Evolutionary conservation across 2,797 vertebrate species (phyloP), one percentile per base, ranked within the genome.

Genomic region (Mastacembelus armatus): DNA sequence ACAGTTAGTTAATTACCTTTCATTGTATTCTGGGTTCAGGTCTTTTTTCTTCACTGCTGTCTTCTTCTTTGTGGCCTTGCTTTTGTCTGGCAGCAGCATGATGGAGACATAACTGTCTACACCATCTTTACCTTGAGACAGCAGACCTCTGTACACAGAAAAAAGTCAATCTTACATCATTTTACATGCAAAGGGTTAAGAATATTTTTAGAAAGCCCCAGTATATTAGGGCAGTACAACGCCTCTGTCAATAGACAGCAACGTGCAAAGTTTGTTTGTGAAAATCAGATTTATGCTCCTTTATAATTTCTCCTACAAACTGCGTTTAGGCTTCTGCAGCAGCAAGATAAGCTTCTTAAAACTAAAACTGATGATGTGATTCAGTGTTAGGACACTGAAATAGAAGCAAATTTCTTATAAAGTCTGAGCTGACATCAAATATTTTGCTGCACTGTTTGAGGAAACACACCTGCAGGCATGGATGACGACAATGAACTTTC

Each of bases 71-170:
- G 94, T 95, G 80, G 92, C 80, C n/a, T 96, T 95, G 88, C 83
- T 94, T 89, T 96, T 97, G 89, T 98, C 97, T 5, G 96, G 96
- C 36, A 95, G 91, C 66, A 98, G 94, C 85, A 93, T 84, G 72
- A 96, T 87, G 2, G 96, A 96, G 14, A 98, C 93, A 1, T 96
- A 98, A 59, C 94, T 94, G 85, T 98, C 96, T 0, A 95, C 91
- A 2, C 88, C 88, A 2, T 97, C 96, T 42, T 95, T 96, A 27
- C 92, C 81, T 32, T 84, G 89, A 5, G 94, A 86, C 49, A 79
- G 63, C 66, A 98, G 92, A 68, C 91, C 90, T 80, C 96, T 97
- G 81, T 26, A 50, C 47, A 74, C 15, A 74, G 27, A 55, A 2
- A 64, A 48, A 57, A 38, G 0, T 3, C 32, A 9, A 32, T 29